Percentiles rank a stretch among this genome's conserved stretches.
These are phyloP conservation scores for Actinostola sp. DNA, from an alignment of 92 coral and sea anemone species.

Conservation along the genomic window DNA sequence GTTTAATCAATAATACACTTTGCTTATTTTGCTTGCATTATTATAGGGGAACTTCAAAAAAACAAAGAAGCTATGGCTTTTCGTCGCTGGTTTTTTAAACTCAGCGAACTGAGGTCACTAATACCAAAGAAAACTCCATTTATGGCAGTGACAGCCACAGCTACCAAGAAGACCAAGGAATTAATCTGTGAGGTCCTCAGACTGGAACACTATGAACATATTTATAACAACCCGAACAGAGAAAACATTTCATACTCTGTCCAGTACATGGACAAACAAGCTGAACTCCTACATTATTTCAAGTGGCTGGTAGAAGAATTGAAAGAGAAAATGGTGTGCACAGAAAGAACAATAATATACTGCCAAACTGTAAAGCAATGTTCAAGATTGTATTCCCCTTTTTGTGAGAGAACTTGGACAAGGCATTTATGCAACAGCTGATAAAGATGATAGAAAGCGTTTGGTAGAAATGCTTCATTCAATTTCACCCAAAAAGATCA, in stretches of 20 bases:
- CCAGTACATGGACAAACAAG: slow-evolving; percentile 47
- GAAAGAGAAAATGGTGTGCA: not conserved
- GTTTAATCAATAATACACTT: no score
- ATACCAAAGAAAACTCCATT: no score
- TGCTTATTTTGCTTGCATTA: no score
- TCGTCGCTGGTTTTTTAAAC: no score
- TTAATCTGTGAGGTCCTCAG: no score
- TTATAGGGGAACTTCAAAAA: no score
- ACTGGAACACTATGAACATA: no score
- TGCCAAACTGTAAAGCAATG: slow-evolving; percentile 70
- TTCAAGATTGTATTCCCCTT: not conserved
- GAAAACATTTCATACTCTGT: slow-evolving; percentile 53
- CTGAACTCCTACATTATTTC: slow-evolving; percentile 41
- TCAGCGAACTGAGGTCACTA: no score
- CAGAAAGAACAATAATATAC: slow-evolving; percentile 56
- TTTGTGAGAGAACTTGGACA: not conserved
- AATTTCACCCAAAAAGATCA: slow-evolving; percentile 4
- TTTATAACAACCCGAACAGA: slow-evolving; percentile 54
- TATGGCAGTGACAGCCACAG: no score
- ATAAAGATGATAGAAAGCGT: not conserved
- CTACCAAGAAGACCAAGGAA: no score
- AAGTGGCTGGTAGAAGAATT: slow-evolving; percentile 65
- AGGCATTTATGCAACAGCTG: not conserved
- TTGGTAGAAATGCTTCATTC: slow-evolving; percentile 34
- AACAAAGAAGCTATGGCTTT: no score